Evolutionary conservation across 2,797 vertebrate genomes (phyloP), one percentile per base, ranked within the genome.

Genomic region (Phrynocephalus vlangalii): DNA sequence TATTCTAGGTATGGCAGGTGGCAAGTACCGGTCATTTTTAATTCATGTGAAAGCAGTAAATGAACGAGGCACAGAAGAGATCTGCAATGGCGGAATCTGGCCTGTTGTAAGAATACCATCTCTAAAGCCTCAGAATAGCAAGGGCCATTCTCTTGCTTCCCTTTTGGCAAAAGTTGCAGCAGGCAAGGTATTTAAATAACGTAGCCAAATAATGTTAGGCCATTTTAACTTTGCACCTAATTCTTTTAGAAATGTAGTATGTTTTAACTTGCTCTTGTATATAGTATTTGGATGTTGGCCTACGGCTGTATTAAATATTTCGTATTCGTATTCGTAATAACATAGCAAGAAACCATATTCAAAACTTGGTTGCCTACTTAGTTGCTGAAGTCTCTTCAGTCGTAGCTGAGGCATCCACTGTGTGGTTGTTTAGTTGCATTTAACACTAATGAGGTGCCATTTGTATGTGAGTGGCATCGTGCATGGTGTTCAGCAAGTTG

Each of bases 11-110:
- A 99, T 99, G 98, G 98, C 99, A 38, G 99, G 99, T 94, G 99
- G 99, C 86, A 99, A 99, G 95, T 99, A 99, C 83, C 98, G 99
- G 85, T 99, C 99, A 0, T 99, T 99, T 97, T 97, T 99, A 97
- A 99, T 99, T 89, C 99, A 99, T 82, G 98, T 99, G 77, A 99
- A 99, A 96, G 98, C 99, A 44, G 98, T 98, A 90, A 98, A 97
- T 92, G 99, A 99, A 93, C 97, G 98, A 95, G 96, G 97, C 93
- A 93, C 97, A 88, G 99, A 99, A 92, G 99, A 99, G 81, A 93
- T 96, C 84, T 97, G 96, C 91, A 97, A 96, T 92, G 96, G 97
- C 83, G 97, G 97, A 84, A 96, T 98, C n/a, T 97, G 98, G 89
- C 99, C 99, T 1, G 97, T 99, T 90, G 97, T 99, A 85, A 97